A percentile compares a stretch with the other conserved stretches of the same genome.
Conservation (phyloP, 2,888 invertebrate species). For the Cantharis rufa region DNA sequence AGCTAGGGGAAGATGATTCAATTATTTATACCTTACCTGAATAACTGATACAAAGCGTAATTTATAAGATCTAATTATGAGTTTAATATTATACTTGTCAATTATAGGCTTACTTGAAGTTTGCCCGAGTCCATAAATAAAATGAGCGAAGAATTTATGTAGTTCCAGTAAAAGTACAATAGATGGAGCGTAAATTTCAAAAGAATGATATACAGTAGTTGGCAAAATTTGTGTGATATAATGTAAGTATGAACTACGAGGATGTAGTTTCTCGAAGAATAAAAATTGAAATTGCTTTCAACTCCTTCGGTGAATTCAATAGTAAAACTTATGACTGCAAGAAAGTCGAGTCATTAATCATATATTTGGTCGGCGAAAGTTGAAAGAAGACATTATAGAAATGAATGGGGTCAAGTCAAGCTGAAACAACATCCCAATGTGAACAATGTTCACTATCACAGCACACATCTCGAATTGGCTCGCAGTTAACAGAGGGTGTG, state of each 20-base stretch:
- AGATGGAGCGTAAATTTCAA: background rate
- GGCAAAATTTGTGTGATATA: background rate
- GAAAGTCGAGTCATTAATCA: slow-evolving; percentile 48
- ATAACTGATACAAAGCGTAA: slow-evolving; percentile 9
- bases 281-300: slow-evolving; percentile 2
- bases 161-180: background rate
- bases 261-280: background rate
- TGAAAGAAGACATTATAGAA: slow-evolving; percentile 57
- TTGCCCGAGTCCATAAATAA: background rate
- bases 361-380: slow-evolving; percentile 51
- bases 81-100: background rate
- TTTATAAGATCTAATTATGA: background rate
- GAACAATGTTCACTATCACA: slow-evolving; percentile 46
- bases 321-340: slow-evolving; percentile 20
- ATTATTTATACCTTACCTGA: slow-evolving; percentile 26
- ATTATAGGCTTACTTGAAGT: background rate
- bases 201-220: background rate
- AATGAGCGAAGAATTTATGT: background rate
- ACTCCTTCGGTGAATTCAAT: background rate
- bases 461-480: slow-evolving; percentile 65
- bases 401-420: slow-evolving; percentile 57
- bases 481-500: slow-evolving; percentile 59
- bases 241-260: background rate
- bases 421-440: slow-evolving; percentile 52
- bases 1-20: slow-evolving; percentile 28